Evolutionary conservation across 2,888 invertebrate genomes (phyloP).

Genomic region (Gnatocerus cornutus): DNA sequence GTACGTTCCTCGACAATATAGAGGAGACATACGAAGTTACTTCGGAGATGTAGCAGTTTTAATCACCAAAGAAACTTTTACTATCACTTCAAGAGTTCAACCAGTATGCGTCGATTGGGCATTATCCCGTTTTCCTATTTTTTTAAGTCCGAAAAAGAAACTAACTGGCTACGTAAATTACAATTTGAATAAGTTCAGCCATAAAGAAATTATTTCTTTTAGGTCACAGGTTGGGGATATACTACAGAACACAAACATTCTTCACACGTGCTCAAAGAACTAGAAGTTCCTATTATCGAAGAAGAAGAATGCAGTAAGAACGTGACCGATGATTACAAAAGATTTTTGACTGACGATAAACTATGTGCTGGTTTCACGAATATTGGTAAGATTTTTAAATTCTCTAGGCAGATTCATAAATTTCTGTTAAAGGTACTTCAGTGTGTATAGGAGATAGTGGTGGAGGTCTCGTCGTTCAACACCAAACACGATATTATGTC

Average conservation of each 20-base stretch:
- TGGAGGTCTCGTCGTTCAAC: too few species aligned
- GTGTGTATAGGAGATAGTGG: too few species aligned
- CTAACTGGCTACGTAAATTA: not conserved
- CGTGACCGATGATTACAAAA: conserved; percentile 44
- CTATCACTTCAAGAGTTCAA: conserved; percentile 61
- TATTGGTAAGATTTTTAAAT: not conserved
- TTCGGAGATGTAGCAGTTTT: conserved; percentile 66
- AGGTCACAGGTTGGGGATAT: conserved; percentile 21
- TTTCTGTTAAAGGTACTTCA: too few species aligned
- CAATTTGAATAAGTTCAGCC: not conserved
- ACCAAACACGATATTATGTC: too few species aligned
- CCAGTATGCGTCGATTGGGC: conserved; percentile 56
- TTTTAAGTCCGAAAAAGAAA: not conserved
- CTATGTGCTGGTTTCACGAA: conserved; percentile 53
- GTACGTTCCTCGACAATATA: conserved; percentile 53
- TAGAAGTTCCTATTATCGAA: conserved; percentile 47
- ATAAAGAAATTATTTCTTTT: conserved; percentile 6
- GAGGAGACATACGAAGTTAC: conserved; percentile 56
- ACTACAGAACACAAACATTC: not conserved
- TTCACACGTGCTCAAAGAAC: conserved; percentile 16
- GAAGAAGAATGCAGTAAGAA: conserved; percentile 39
- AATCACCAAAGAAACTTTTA: conserved; percentile 60
- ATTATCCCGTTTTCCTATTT: conserved; percentile 60
- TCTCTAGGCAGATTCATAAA: too few species aligned
- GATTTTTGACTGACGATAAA: conserved; percentile 50